Conservation (phyloP, 2,113 vertebrate genomes). For the Gallinago undulata region DNA sequence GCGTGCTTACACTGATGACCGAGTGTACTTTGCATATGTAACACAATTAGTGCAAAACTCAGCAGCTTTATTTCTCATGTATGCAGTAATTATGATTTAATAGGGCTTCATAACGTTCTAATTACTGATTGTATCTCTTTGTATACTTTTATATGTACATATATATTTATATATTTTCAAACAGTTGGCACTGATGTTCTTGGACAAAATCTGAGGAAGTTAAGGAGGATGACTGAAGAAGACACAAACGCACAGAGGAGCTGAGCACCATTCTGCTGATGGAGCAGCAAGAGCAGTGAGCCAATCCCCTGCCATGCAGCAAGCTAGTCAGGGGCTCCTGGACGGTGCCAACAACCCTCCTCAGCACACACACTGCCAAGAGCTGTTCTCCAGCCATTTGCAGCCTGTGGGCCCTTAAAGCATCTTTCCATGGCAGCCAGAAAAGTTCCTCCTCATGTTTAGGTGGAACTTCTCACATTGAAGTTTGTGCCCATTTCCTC, state of each 20-base stretch:
- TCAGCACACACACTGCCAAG: neutral
- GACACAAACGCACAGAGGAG: neutral
- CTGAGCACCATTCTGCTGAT: neutral
- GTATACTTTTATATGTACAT: neutral
- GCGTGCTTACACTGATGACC: neutral
- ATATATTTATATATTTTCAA: neutral
- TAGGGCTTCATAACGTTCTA: neutral
- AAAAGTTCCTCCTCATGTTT: too few species aligned
- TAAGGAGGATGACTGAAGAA: neutral
- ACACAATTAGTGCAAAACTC: neutral
- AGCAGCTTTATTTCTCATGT: conserved; percentile 7
- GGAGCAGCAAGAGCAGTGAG: neutral
- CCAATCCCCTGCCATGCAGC: neutral
- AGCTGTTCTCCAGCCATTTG: neutral
- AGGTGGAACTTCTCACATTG: too few species aligned
- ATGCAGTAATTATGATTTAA: neutral
- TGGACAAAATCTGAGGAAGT: neutral
- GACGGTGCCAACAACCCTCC: neutral
- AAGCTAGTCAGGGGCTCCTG: accelerated
- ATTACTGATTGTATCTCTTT: neutral
- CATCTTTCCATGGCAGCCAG: neutral
- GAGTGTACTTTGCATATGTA: neutral
- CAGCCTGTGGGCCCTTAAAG: neutral
- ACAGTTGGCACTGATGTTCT: neutral
- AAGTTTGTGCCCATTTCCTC: too few species aligned